A percentile compares a stretch with the other conserved stretches of the same genome.
Evolutionary conservation across 2,797 vertebrate species (phyloP).

Genomic region (Chanos chanos): DNA sequence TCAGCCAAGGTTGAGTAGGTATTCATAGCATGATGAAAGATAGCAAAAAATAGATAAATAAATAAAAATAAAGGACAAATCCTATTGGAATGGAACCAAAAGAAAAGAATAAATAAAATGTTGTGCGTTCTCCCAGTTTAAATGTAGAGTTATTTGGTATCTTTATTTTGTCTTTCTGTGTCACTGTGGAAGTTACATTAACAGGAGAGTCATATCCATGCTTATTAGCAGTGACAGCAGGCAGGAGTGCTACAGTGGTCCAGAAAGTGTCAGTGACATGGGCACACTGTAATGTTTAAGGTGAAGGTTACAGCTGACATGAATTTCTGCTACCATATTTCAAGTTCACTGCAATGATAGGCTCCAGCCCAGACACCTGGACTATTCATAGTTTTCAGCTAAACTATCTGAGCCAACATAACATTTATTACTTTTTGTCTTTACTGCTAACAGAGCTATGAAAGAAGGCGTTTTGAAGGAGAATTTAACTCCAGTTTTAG

Average conservation of each 20-base stretch:
- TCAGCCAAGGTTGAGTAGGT: no score
- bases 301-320: constrained; percentile 52
- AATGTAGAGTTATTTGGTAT: no score
- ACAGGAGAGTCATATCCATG: no score
- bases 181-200: no score
- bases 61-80: no score
- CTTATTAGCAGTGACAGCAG: no score
- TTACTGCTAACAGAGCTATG: background rate
- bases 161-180: no score
- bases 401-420: background rate
- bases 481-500: background rate
- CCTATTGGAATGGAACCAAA: no score
- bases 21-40: no score
- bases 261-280: constrained; percentile 51
- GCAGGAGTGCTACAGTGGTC: constrained; percentile 8
- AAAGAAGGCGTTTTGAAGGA: background rate
- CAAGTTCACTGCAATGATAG: constrained; percentile 46
- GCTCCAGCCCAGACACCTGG: constrained; percentile 17
- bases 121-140: no score
- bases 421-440: background rate
- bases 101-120: no score
- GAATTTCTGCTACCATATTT: constrained; percentile 45
- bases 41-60: no score
- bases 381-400: background rate
- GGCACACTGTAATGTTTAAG: constrained; percentile 39